phyloP scores from a whole-genome alignment of 2,113 vertebrate genomes.

The Solea solea region DNA sequence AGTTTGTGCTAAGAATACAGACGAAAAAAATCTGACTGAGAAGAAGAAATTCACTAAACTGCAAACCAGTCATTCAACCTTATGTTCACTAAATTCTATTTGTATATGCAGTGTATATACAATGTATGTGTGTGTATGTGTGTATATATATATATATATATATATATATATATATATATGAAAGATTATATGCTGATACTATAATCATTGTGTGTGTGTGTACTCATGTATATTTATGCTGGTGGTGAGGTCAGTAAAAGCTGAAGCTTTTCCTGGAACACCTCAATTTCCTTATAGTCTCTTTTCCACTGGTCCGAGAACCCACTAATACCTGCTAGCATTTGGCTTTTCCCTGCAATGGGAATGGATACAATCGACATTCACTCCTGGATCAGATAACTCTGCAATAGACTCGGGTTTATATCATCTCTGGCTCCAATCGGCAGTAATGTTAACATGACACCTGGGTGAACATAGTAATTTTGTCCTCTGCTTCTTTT shows the following conservation, averaged over 20 bases:
- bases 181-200: conserved; percentile 37
- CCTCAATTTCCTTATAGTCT: conserved; percentile 42
- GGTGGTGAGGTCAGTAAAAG: conserved; percentile 57
- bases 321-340: too few species aligned
- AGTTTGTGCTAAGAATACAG: neutral
- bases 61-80: neutral
- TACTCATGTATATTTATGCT: conserved; percentile 18
- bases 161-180: neutral
- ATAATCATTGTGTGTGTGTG: conserved; percentile 34
- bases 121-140: too few species aligned
- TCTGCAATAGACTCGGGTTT: too few species aligned
- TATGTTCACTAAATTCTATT: conserved; percentile 2
- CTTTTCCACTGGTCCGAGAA: neutral
- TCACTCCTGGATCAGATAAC: too few species aligned
- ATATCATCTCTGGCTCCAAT: too few species aligned
- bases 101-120: neutral
- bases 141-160: too few species aligned
- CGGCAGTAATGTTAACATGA: too few species aligned
- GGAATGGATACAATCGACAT: too few species aligned
- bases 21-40: neutral
- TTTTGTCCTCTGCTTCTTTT: too few species aligned
- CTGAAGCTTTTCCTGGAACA: conserved; percentile 50
- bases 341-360: too few species aligned
- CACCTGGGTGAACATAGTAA: too few species aligned
- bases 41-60: neutral